Base-by-base conservation (phyloP, 2,888 invertebrate genomes). In the Cartodere bifasciata region DNA sequence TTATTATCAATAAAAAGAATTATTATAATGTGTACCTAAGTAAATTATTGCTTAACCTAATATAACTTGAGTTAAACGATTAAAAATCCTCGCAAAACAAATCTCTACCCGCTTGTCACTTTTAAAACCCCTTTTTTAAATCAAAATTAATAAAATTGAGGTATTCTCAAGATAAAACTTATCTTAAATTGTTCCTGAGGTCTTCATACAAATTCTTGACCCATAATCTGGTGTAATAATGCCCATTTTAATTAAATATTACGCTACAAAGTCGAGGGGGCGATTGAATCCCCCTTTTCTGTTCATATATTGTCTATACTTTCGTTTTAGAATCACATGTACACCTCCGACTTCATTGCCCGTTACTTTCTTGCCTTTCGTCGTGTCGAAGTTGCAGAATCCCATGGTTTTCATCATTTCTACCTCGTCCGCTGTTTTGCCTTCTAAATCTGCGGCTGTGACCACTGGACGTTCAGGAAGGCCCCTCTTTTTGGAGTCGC, bases 281-380 rank as follows among this genome's bases (percentile, higher is more conserved):
- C 97, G 71, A 63, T 98, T 98, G 63, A 98, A 98, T 32, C 97
- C 98, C 40, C 98, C 98, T 62, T 94, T 91, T 39, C 98, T 73
- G 63, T 98, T 98, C 98, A 98, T 98, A 57, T 98, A 98, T 64
- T 98, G 97, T 48, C 95, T 77, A 60, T 94, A 95, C 64, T 94
- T 90, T 48, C 97, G 69, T 64, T 95, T 94, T 37, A 94, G 71
- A 39, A 92, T 90, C 34, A 95, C 88, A 58, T 95, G 94, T 40
- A 94, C 92, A 15, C 81, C 85, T n/a, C 91, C 92, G 31, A 77
- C 77, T 48, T 92, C 86, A 55, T 97, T 97, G 16, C 88, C 91
- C 1, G 83, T 80, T 0, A 97, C 92, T 64, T 87, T 86, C 62
- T 91, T 92, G 47, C 88, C 87, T 68, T 98, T 97, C 0, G 97